Base-by-base conservation (phyloP, 2,113 vertebrate species). In the Cyprinodon variegatus region DNA sequence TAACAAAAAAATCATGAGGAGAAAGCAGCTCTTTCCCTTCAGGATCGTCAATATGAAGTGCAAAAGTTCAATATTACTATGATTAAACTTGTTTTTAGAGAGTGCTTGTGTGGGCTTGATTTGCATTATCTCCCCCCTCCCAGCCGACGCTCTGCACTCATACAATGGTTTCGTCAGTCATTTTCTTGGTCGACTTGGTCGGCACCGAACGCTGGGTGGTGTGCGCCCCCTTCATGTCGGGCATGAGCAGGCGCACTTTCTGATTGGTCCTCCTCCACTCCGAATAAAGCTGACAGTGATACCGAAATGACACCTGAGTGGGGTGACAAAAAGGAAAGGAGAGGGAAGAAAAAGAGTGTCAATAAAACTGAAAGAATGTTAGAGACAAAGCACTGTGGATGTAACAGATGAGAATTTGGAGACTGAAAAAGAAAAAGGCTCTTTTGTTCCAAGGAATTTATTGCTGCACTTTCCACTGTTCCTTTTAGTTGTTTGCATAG, bases 201-300 rank as follows among this genome's bases (percentile, higher is more conserved):
- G 96, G 94, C 14, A 95, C 91, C 36, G 95, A 96, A 78, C 95
- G 94, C 61, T 94, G 93, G 62, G 94, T 4, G 0, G 94, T 93
- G 84, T 94, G 92, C 0, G 93, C 84, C 81, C 93, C 94, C 38
- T 95, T 94, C 0, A 92, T 87, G 70, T 95, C 91, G 0, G 93
- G 94, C 85, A 96, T 91, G 94, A 97, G 95, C 91, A 97, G 61
- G 39, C 93, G 94, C 38, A 97, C 97, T 81, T 96, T 96, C 95
- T 98, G 96, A 94, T 98, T 96, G 93, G 96, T 98, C 94, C 95
- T 95, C 82, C 96, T 93, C 97, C 97, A 98, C 92, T 98, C 97
- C 0, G 96, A 96, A 91, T 97, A 98, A 70, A 98, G 92, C 96
- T 98, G 96, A 94, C 96, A 97, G 88, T 97, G 96, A 92, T 98